Evolutionary conservation across 1,140 invertebrate genomes (phyloP), one percentile per base, ranked within the genome.

Genomic region (Zophobas morio): DNA sequence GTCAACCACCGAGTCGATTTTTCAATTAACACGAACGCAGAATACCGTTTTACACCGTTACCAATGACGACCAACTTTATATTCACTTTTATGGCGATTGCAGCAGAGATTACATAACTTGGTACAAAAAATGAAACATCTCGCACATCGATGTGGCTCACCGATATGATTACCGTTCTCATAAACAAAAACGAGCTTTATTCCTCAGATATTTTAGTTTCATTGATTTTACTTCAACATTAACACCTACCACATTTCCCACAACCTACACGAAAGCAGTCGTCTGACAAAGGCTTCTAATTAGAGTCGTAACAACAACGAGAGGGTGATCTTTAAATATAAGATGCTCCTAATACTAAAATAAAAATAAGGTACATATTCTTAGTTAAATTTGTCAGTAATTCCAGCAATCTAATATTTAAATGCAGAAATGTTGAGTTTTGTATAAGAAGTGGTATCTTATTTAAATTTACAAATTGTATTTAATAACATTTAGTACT

Each of bases 31-130:
- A 60, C 56, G 56, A 60, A 60, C 56, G 20, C 20, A 20, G 20
- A 20, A 20, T 20, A 20, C 20, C 20, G 20, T 20, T 20, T 20
- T 20, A 60, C 36, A 39, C 8, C 56, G 36, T 60, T 60, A 36
- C 34, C 56, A 36, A 39, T 6, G 37, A 33, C 56, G 37, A 39
- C 56, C 56, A 37, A 60, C 56, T 60, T 60, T 60, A 60, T 60
- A 54, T 33, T 53, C 53, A 34, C 35, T 34, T 54, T 54, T 54
- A 54, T 33, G n/a, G 56, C 35, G 56, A 60, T 60, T 37, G 56
- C 37, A 60, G 37, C 56, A 60, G 33, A 60, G 56, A 39, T 60
- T 60, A 60, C 56, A 60, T 60, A 60, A 60, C 34, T 60, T 57
- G 20, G 35, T 33, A 36, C 5, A 36, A 60, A 60, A 60, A 60